phyloP scores from a whole-genome alignment of 30 jellyfish, hydroid and myxozoan species.

The Turritopsis rubra region DNA sequence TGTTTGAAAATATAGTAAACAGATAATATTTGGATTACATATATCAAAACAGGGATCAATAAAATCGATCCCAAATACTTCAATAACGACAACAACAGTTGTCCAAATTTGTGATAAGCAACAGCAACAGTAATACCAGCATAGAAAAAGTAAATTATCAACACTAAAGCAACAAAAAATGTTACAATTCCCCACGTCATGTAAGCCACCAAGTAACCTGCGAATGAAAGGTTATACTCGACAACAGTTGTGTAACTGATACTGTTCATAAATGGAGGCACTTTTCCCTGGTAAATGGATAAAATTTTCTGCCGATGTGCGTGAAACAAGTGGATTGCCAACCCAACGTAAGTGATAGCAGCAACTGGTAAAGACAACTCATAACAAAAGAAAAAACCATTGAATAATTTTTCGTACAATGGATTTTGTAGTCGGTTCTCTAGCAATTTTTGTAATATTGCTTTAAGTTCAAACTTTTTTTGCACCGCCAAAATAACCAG shows the following conservation, averaged over 20 bases:
- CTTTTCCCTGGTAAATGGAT: background rate
- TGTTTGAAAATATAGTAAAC: background rate
- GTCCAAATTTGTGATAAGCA: background rate
- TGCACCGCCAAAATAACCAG: background rate
- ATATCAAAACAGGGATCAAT: background rate
- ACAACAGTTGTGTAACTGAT: background rate
- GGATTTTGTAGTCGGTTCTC: background rate
- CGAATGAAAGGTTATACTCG: background rate
- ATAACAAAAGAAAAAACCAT: constrained; percentile 3
- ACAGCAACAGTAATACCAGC: background rate
- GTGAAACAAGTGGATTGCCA: background rate
- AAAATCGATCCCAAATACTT: background rate
- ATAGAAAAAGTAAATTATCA: constrained; percentile 9
- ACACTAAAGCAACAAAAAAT: background rate
- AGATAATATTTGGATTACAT: background rate
- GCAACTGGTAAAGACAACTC: background rate
- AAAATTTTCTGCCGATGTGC: background rate
- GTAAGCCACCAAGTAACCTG: constrained; percentile 22
- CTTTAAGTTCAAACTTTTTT: background rate
- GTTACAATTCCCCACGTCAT: constrained; percentile 14
- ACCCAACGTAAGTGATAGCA: background rate
- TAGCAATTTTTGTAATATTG: background rate
- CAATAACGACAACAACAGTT: background rate
- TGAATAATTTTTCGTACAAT: background rate
- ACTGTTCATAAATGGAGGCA: background rate